Evolutionary conservation across 1,140 invertebrate genomes (phyloP).

Genomic region (Drosophila pachea): DNA sequence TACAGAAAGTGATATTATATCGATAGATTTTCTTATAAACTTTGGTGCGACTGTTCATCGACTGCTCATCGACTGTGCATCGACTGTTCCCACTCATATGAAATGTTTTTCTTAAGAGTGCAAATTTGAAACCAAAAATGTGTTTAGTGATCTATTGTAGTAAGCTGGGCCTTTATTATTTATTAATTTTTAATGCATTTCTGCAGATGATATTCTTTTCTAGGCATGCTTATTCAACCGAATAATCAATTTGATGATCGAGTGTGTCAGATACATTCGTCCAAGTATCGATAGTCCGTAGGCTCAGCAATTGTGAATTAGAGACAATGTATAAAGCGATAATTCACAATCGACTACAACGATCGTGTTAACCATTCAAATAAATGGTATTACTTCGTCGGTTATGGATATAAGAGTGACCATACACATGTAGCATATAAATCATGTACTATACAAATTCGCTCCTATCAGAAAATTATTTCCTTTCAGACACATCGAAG

Average conservation of each 20-base stretch:
- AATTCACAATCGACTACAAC: no score
- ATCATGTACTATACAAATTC: no score
- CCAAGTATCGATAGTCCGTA: no score
- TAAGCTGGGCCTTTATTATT: background rate
- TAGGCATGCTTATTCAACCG: background rate
- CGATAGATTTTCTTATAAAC: constrained; percentile 6
- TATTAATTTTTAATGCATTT: background rate
- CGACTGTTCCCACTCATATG: background rate
- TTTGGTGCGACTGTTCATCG: background rate
- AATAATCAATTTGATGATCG: background rate
- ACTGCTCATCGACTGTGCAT: no score
- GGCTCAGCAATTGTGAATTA: no score
- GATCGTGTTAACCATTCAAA: no score
- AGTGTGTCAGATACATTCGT: background rate
- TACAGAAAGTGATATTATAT: constrained; percentile 14
- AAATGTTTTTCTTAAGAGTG: background rate
- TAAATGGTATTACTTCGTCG: no score
- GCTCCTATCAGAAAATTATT: no score
- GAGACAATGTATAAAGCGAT: no score
- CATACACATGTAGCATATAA: no score
- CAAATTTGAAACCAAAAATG: background rate
- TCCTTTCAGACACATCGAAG: no score
- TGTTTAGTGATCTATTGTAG: background rate
- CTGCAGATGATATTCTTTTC: background rate
- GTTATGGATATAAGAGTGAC: no score